Evolutionary conservation across 2,797 vertebrate species (phyloP), one percentile per base, ranked within the genome.

Genomic region (Dicrostonyx torquatus): DNA sequence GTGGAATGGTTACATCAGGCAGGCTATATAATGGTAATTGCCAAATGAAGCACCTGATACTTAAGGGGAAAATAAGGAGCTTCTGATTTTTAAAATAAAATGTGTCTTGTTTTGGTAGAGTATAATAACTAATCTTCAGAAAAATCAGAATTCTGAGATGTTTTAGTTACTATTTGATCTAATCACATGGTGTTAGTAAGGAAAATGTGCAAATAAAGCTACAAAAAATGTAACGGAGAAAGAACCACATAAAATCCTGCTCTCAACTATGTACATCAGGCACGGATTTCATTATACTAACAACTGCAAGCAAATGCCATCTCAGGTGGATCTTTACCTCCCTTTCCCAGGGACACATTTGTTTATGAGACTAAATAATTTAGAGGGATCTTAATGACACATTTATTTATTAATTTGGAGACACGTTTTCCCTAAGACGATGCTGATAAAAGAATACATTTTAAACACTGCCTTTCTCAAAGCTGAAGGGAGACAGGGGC

Each of bases 111-210:
- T n/a, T n/a, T n/a, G 10, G 92, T 85, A 15, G 94, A 95, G 95
- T 45, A 82, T 37, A 94, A 88, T 80, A 87, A 4, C 50, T 93
- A 89, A 87, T 91, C 84, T 93, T 87, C 40, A 88, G 17, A 90
- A 97, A 96, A 97, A 45, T 43, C 82, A 89, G 14, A 89, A 89
- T 91, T 91, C 5, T 68, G 48, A 78, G 86, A 87, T n/a, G 7
- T 91, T 97, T 94, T 91, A 78, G 40, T 73, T 91, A 94, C 48
- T n/a, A 5, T 82, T 76, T 72, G 34, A 93, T 84, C 70, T 68
- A n/a, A 20, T 2, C 72, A 80, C n/a, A 75, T 12, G 66, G 24
- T n/a, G 4, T 78, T 75, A 58, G 15, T 87, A 93, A 90, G 66
- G 10, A 68, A 91, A 93, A 70, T 11, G 1, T 79, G 60, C 6